Conservation (phyloP, 1,140 invertebrate genomes). For the Orius insidiosus region DNA sequence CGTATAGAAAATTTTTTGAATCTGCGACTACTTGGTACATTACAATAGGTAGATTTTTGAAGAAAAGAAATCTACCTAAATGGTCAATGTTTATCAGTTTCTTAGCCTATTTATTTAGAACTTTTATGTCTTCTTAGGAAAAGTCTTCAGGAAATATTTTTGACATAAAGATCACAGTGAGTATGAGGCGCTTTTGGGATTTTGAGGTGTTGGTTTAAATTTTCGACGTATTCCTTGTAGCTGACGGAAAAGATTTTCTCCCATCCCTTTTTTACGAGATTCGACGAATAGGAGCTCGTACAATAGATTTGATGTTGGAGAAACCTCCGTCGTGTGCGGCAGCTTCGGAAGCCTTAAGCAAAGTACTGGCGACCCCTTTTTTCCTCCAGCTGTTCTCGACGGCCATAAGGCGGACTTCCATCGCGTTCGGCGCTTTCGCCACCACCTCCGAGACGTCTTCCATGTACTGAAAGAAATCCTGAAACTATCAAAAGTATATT, state of each 20-base stretch:
- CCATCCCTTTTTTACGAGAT: constrained; percentile 10
- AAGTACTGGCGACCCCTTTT: constrained; percentile 3
- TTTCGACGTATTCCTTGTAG: constrained; percentile 5
- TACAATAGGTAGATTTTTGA: too few species aligned
- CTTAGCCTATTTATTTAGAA: too few species aligned
- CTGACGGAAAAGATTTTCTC: constrained; percentile 1
- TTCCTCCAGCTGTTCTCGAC: constrained; percentile 6
- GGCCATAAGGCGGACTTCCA: constrained; percentile 10
- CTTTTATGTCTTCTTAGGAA: too few species aligned
- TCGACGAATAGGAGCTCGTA: constrained; percentile 4
- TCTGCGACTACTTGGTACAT: too few species aligned
- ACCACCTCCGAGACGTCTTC: constrained; percentile 4
- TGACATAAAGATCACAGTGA: constrained; percentile 6
- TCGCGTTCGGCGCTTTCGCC: constrained; percentile 4
- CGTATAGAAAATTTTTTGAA: too few species aligned
- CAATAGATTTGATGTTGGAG: constrained; percentile 11
- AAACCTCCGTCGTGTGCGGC: not conserved
- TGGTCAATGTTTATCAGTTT: too few species aligned
- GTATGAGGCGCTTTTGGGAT: constrained; percentile 1
- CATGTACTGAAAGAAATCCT: constrained; percentile 14
- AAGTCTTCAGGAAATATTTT: not conserved
- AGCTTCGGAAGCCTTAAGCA: constrained; percentile 1
- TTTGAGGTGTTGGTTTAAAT: not conserved
- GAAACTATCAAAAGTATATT: constrained; percentile 9
- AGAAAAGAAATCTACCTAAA: too few species aligned